Evolutionary conservation across 2,797 vertebrate species (phyloP).

Genomic region (Pterois miles): DNA sequence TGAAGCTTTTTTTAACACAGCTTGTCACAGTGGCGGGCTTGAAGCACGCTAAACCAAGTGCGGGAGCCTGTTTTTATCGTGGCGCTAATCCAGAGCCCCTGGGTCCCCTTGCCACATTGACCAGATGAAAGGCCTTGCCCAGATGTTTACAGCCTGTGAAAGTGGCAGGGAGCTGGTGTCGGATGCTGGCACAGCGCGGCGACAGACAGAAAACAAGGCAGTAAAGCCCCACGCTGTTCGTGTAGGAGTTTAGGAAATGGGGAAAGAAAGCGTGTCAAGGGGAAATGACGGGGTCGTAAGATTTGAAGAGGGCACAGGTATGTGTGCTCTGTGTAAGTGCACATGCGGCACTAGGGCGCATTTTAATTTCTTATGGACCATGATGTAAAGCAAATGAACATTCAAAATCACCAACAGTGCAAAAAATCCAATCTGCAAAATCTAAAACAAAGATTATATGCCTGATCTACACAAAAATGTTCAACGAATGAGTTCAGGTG

Average conservation of each 20-base stretch:
- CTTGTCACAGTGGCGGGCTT: conserved; percentile 72
- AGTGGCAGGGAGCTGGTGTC: conserved; percentile 81
- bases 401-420: background rate
- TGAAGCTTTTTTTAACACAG: conserved; percentile 65
- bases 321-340: conserved; percentile 11
- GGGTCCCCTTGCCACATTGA: conserved; percentile 80
- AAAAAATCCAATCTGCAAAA: background rate
- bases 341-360: background rate
- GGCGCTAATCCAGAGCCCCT: conserved; percentile 82
- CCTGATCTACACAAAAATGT: background rate
- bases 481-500: conserved; percentile 10
- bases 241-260: conserved; percentile 64
- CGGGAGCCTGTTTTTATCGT: conserved; percentile 79
- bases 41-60: conserved; percentile 72
- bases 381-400: background rate
- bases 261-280: conserved; percentile 59
- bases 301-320: conserved; percentile 43
- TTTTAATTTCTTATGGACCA: background rate
- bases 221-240: conserved; percentile 82
- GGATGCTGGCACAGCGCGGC: conserved; percentile 77
- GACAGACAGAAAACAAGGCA: conserved; percentile 84
- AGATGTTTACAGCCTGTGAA: conserved; percentile 87
- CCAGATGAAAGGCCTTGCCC: conserved; percentile 86
- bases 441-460: background rate
- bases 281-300: conserved; percentile 59